These are phyloP conservation scores for Oceanodroma tethys DNA, from an alignment of 2,113 vertebrate genomes.

Conservation along the genomic window DNA sequence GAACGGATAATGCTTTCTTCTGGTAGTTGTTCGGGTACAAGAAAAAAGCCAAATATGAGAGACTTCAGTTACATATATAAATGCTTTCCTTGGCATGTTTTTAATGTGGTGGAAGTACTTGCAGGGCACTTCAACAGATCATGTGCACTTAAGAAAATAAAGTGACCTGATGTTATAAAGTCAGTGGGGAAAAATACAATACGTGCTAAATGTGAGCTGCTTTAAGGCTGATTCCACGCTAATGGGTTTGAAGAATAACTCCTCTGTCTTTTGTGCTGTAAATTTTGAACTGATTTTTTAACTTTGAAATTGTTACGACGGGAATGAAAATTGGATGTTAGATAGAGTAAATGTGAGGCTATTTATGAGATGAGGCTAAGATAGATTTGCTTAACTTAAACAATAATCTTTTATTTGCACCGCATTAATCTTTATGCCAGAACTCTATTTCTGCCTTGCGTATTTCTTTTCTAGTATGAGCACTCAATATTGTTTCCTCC, in stretches of 20 bases:
- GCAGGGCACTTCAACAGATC: background rate
- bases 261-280: background rate
- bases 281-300: background rate
- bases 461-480: background rate
- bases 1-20: background rate
- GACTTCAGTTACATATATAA: background rate
- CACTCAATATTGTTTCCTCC: background rate
- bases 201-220: background rate
- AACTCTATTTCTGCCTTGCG: background rate
- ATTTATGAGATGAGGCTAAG: background rate
- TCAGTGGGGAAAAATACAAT: background rate
- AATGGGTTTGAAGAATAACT: background rate
- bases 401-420: conserved; percentile 21
- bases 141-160: conserved; percentile 3
- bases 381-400: conserved; percentile 15
- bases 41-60: background rate
- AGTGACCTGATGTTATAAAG: background rate
- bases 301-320: background rate
- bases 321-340: background rate
- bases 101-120: background rate
- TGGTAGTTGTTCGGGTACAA: background rate
- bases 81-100: background rate
- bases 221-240: background rate
- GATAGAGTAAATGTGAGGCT: background rate
- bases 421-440: background rate